Conservation (phyloP, 2,888 invertebrate species). For the Parnassius smintheus region DNA sequence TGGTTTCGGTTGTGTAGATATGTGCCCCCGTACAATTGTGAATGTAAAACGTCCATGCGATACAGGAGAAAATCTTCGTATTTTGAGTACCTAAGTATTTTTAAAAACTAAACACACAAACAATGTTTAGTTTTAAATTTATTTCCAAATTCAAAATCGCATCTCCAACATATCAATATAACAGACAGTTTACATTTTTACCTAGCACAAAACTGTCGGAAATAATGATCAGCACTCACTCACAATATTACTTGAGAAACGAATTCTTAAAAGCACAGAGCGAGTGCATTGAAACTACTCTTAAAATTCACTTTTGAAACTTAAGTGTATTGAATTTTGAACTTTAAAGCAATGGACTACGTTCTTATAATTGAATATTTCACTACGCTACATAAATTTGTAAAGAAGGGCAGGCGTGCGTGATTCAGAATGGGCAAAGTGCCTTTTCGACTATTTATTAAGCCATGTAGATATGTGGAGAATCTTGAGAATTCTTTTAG, state of each 20-base stretch:
- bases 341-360: background rate
- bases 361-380: slow-evolving; percentile 5
- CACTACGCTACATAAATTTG: slow-evolving; percentile 19
- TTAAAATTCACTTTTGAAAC: slow-evolving; percentile 1
- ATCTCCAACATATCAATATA: background rate
- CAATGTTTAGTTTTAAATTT: no score
- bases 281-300: slow-evolving; percentile 16
- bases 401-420: slow-evolving; percentile 30
- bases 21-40: no score
- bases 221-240: slow-evolving; percentile 19
- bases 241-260: slow-evolving; percentile 24
- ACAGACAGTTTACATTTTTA: slow-evolving; percentile 17
- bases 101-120: no score
- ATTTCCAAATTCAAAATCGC: no score
- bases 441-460: slow-evolving; percentile 46
- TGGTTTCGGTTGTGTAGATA: no score
- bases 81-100: no score
- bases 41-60: no score
- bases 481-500: slow-evolving; percentile 34
- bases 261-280: slow-evolving; percentile 26
- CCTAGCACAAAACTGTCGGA: slow-evolving; percentile 15
- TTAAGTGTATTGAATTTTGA: slow-evolving; percentile 11
- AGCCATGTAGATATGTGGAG: slow-evolving; percentile 42
- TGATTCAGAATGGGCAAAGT: slow-evolving; percentile 39
- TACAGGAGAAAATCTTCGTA: no score